phyloP scores from a whole-genome alignment of 1,140 invertebrate species.

The Drosophila miranda region DNA sequence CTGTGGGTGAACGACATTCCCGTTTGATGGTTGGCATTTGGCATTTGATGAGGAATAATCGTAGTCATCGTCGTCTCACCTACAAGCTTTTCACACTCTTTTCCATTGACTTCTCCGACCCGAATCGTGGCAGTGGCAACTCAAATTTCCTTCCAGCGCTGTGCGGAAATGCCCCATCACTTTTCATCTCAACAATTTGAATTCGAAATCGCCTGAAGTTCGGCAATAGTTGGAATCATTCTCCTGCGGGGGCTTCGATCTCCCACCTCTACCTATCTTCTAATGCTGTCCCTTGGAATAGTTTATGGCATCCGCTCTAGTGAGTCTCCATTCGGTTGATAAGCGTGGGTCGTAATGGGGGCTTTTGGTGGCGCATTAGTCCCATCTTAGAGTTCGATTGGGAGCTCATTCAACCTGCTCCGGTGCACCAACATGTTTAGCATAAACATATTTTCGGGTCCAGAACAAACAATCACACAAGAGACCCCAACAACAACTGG shows the following conservation, averaged over 20 bases:
- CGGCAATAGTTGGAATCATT: slow-evolving; percentile 3
- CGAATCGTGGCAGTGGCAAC: slow-evolving; percentile 32
- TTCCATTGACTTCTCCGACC: slow-evolving; percentile 1
- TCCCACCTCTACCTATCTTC: neutral
- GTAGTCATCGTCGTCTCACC: slow-evolving; percentile 12
- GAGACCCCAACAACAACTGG: no score
- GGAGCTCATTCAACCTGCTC: neutral
- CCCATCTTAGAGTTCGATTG: slow-evolving; percentile 4
- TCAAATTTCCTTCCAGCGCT: slow-evolving; percentile 8
- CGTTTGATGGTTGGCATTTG: slow-evolving; percentile 27
- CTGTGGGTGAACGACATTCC: neutral
- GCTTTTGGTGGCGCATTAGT: slow-evolving; percentile 3
- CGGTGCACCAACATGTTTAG: no score
- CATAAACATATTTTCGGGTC: no score
- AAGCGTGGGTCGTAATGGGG: slow-evolving; percentile 19
- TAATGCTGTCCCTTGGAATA: slow-evolving; percentile 22
- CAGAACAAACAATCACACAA: slow-evolving; percentile 25
- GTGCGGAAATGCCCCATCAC: neutral
- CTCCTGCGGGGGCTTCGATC: slow-evolving; percentile 2
- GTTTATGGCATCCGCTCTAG: slow-evolving; percentile 51
- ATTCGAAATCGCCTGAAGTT: slow-evolving; percentile 44
- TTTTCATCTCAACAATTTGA: slow-evolving; percentile 17
- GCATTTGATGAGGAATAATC: slow-evolving; percentile 23
- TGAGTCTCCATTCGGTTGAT: slow-evolving; percentile 38
- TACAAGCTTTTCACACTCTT: slow-evolving; percentile 40